phyloP scores from a whole-genome alignment of 2,888 invertebrate genomes.

The Conops quadrifasciatus region DNA sequence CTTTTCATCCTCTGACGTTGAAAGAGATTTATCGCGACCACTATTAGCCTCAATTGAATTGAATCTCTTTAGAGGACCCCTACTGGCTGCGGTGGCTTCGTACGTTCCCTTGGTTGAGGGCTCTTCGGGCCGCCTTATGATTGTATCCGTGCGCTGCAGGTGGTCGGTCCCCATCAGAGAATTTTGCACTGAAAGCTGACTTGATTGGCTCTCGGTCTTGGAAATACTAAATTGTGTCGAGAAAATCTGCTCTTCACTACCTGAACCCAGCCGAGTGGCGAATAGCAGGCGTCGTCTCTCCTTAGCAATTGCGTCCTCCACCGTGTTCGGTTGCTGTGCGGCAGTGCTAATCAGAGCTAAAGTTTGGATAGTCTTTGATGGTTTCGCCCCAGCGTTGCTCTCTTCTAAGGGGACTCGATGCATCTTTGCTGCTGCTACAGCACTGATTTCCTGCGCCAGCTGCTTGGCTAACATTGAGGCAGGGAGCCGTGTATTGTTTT shows the following conservation, averaged over 20 bases:
- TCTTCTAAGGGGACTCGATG: conserved; percentile 55
- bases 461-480: conserved; percentile 48
- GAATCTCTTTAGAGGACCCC: conserved; percentile 15
- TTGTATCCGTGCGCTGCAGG: conserved; percentile 59
- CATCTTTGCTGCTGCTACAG: conserved; percentile 51
- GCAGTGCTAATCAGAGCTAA: conserved; percentile 55
- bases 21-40: conserved; percentile 47
- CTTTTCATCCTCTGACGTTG: conserved; percentile 61
- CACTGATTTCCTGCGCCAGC: conserved; percentile 53
- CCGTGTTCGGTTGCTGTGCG: conserved; percentile 23
- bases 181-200: conserved; percentile 69
- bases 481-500: conserved; percentile 46
- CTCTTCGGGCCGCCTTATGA: conserved; percentile 56
- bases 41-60: conserved; percentile 14
- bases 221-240: conserved; percentile 73
- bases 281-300: conserved; percentile 70
- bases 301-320: conserved; percentile 54
- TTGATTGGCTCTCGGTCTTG: conserved; percentile 72
- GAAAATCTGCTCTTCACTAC: conserved; percentile 75
- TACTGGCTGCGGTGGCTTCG: background rate
- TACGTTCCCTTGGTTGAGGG: conserved; percentile 8
- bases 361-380: conserved; percentile 53
- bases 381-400: conserved; percentile 37
- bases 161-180: conserved; percentile 41
- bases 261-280: conserved; percentile 72